These are phyloP conservation scores for Timema podura DNA, from an alignment of 2,888 invertebrate genomes.

Conservation along the genomic window DNA sequence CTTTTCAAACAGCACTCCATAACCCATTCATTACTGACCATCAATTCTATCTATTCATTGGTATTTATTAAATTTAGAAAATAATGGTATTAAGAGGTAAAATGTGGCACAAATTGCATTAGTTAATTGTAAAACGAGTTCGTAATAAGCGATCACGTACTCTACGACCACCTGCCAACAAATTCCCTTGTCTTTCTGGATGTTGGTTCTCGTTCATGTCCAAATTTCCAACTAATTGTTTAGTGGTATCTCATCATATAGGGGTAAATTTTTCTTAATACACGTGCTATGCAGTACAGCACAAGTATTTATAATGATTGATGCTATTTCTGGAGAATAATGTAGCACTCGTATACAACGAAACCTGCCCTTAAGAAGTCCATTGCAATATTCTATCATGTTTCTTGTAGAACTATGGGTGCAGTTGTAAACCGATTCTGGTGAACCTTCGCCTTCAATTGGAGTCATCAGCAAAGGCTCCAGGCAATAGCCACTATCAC, in stretches of 20 bases:
- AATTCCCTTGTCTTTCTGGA: background rate
- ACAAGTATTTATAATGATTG: slow-evolving; percentile 30
- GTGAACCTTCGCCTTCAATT: background rate
- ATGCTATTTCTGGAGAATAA: slow-evolving; percentile 27
- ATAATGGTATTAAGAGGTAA: no score
- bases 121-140: background rate
- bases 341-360: slow-evolving; percentile 28
- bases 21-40: no score
- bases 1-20: no score
- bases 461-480: slow-evolving; percentile 11
- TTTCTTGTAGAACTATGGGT: background rate
- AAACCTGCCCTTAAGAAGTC: slow-evolving; percentile 27
- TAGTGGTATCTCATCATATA: background rate
- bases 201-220: background rate
- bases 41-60: no score
- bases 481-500: background rate
- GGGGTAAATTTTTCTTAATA: background rate
- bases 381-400: slow-evolving; percentile 19
- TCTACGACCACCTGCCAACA: slow-evolving; percentile 8
- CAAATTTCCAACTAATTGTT: background rate
- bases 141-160: background rate
- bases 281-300: slow-evolving; percentile 29
- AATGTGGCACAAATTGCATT: background rate
- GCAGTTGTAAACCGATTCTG: background rate
- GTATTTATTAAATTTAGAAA: no score